Percentiles rank a stretch among this genome's conserved stretches.
These are phyloP conservation scores for Eucidaris tribuloides DNA, from an alignment of 35 echinoderm and acorn worm genomes.

Conservation along the genomic window DNA sequence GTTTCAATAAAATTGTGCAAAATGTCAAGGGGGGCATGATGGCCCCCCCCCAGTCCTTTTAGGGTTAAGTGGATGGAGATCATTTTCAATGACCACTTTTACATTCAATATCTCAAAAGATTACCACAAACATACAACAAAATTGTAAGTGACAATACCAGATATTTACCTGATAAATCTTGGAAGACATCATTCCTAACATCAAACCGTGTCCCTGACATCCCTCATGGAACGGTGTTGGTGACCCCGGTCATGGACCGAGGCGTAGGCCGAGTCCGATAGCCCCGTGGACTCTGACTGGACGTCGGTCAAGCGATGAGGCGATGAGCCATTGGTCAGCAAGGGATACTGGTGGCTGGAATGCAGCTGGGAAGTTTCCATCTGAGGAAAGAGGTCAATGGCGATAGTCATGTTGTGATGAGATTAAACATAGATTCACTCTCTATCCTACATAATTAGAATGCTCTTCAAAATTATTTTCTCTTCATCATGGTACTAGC, in stretches of 20 bases:
- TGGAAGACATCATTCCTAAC: not conserved
- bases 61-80: too few relatives aligned
- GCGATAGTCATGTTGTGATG: too few relatives aligned
- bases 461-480: not conserved
- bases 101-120: not conserved
- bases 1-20: too few relatives aligned
- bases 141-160: not conserved
- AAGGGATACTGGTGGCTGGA: not conserved
- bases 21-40: too few relatives aligned
- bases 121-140: not conserved
- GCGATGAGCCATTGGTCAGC: conserved; percentile 4
- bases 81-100: not conserved
- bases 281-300: conserved; percentile 25
- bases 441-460: not conserved
- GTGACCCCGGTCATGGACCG: conserved; percentile 20
- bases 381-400: not conserved
- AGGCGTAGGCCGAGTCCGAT: conserved; percentile 67
- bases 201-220: not conserved
- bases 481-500: not conserved
- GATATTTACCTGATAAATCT: not conserved
- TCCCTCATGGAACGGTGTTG: not conserved
- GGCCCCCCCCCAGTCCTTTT: too few relatives aligned
- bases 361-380: not conserved
- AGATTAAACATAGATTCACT: not conserved
- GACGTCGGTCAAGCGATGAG: not conserved